A percentile compares a stretch with the other conserved stretches of the same genome.
Conservation (phyloP, 2,888 invertebrate genomes). For the Tipula confusa region DNA sequence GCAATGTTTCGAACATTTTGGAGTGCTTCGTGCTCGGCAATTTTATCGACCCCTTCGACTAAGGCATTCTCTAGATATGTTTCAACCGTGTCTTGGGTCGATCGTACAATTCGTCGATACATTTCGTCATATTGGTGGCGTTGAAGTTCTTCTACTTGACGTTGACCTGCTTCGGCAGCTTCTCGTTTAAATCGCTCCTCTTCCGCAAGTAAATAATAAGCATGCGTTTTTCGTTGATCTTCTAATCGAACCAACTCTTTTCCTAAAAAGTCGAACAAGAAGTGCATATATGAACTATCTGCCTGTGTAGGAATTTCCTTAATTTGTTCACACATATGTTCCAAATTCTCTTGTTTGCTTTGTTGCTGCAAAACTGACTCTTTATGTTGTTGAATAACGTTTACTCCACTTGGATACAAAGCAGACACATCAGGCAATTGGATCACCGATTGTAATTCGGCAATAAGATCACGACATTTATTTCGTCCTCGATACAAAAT, state of each 20-base stretch:
- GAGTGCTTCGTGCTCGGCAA: conserved; percentile 55
- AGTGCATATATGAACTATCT: conserved; percentile 68
- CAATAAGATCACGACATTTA: conserved; percentile 64
- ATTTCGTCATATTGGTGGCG: conserved; percentile 74
- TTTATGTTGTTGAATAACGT: conserved; percentile 41
- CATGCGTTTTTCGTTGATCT: conserved; percentile 74
- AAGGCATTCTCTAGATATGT: conserved; percentile 61
- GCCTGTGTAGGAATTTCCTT: conserved; percentile 62
- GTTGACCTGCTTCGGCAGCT: conserved; percentile 72
- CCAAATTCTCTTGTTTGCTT: conserved; percentile 41
- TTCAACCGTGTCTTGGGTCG: conserved; percentile 55
- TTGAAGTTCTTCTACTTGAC: conserved; percentile 70
- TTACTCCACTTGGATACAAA: conserved; percentile 47
- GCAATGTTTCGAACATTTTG: conserved; percentile 55
- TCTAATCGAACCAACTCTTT: conserved; percentile 72
- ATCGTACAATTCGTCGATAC: conserved; percentile 59
- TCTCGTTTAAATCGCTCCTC: conserved; percentile 70
- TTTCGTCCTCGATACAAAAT: conserved; percentile 69
- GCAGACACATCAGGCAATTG: conserved; percentile 43
- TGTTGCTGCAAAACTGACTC: conserved; percentile 44
- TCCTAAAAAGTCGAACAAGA: conserved; percentile 63
- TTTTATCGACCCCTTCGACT: conserved; percentile 56
- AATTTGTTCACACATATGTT: conserved; percentile 48
- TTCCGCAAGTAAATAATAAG: conserved; percentile 72
- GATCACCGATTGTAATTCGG: conserved; percentile 65